Evolutionary conservation across 2,797 vertebrate genomes (phyloP).

Genomic region (Enteromius trimaculatus): DNA sequence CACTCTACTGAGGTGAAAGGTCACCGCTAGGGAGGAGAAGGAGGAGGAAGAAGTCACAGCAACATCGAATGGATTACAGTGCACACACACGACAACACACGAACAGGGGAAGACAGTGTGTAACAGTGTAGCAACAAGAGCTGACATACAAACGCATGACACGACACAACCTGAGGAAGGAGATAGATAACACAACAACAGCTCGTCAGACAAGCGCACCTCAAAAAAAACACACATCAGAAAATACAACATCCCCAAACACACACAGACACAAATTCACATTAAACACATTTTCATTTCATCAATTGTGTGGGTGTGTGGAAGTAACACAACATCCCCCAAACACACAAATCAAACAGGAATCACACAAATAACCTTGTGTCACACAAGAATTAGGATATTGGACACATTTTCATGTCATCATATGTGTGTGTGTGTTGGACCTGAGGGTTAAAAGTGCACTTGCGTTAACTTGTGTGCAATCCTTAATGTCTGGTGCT

Average conservation of each 20-base stretch:
- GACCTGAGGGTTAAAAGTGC: slow-evolving; percentile 6
- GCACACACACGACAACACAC: slow-evolving; percentile 53
- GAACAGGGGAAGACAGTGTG: slow-evolving; percentile 56
- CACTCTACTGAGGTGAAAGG: slow-evolving; percentile 74
- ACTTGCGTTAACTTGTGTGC: neutral
- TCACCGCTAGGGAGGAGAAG: slow-evolving; percentile 75
- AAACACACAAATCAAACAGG: slow-evolving; percentile 46
- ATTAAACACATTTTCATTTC: slow-evolving; percentile 21
- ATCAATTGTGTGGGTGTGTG: slow-evolving; percentile 25
- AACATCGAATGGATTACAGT: slow-evolving; percentile 63
- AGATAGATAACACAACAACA: slow-evolving; percentile 75
- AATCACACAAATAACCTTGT: slow-evolving; percentile 37
- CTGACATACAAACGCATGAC: slow-evolving; percentile 75
- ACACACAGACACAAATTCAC: slow-evolving; percentile 48
- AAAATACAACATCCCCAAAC: slow-evolving; percentile 23
- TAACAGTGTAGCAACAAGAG: slow-evolving; percentile 72
- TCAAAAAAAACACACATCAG: slow-evolving; percentile 48
- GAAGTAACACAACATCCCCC: neutral
- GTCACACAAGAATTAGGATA: slow-evolving; percentile 32
- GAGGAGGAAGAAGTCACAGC: slow-evolving; percentile 75
- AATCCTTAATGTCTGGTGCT: slow-evolving; percentile 18
- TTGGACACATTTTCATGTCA: slow-evolving; percentile 12
- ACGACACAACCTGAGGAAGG: slow-evolving; percentile 76
- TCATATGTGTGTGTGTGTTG: slow-evolving; percentile 6
- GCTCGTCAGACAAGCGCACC: slow-evolving; percentile 60